Percentiles rank a stretch among this genome's conserved stretches.
These are phyloP conservation scores for Otolemur crassicaudatus DNA, from an alignment of 2,797 vertebrate genomes.

Conservation along the genomic window DNA sequence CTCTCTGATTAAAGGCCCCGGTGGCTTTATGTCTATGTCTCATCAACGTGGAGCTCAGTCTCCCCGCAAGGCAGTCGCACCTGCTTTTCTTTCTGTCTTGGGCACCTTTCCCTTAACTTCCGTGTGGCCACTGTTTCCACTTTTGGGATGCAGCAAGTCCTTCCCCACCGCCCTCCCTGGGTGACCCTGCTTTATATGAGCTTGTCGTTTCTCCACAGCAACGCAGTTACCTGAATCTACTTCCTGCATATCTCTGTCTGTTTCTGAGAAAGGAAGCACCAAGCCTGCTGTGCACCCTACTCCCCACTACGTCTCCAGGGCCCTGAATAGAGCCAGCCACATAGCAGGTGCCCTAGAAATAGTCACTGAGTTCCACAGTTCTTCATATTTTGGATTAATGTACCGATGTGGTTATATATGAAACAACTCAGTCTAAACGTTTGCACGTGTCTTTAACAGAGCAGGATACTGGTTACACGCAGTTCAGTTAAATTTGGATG, in stretches of 20 bases:
- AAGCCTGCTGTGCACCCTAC: neutral
- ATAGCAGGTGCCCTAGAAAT: neutral
- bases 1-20: neutral
- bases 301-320: too few species aligned
- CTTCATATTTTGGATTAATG: neutral
- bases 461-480: neutral
- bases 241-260: neutral
- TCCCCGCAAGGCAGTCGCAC: neutral
- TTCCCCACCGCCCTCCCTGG: neutral
- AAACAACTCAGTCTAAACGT: conserved; percentile 5
- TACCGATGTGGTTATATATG: neutral
- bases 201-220: neutral
- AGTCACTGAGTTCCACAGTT: neutral
- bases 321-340: neutral
- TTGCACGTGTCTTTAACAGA: conserved; percentile 12
- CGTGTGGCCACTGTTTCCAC: neutral
- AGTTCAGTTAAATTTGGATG: neutral
- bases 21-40: neutral
- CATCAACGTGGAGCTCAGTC: neutral
- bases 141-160: neutral
- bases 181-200: neutral
- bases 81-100: neutral
- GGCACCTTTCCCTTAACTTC: neutral
- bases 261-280: neutral
- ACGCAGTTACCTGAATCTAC: neutral